Evolutionary conservation across 2,888 invertebrate genomes (phyloP).

Genomic region (Stenotaenia linearis): DNA sequence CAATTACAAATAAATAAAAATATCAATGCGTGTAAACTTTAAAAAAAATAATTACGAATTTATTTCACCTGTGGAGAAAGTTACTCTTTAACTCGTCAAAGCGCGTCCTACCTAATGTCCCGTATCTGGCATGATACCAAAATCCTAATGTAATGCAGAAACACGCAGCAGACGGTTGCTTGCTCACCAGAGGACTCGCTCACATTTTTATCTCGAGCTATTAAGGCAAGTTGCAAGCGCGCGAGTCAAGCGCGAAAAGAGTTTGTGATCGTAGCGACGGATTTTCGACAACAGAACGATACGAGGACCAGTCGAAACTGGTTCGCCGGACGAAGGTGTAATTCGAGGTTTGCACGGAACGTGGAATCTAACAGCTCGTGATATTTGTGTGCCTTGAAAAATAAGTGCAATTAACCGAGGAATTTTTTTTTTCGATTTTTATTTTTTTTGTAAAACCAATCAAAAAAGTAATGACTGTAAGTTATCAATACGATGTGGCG

Average conservation of each 20-base stretch:
- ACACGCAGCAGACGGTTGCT: neutral
- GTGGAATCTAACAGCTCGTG: neutral
- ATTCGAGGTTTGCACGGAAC: neutral
- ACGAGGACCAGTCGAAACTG: neutral
- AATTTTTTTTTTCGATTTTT: neutral
- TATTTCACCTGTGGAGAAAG: neutral
- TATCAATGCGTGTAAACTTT: too few species aligned
- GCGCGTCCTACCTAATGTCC: neutral
- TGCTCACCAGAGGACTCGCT: constrained; percentile 22
- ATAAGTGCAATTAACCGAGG: neutral
- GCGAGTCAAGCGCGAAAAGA: neutral
- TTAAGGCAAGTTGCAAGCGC: neutral
- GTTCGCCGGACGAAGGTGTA: neutral
- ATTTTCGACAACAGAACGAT: neutral
- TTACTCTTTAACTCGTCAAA: neutral
- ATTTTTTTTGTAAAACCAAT: neutral
- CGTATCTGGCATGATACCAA: constrained; percentile 6
- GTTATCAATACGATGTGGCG: constrained; percentile 57
- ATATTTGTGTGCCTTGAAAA: neutral
- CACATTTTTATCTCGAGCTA: constrained; percentile 20
- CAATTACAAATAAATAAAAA: neutral
- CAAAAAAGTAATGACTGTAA: constrained; percentile 52
- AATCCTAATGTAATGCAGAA: neutral
- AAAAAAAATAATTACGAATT: too few species aligned
- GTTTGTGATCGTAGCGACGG: neutral